Conservation (phyloP, 1,140 invertebrate genomes). For the Pseudomyrmex pallidus region DNA sequence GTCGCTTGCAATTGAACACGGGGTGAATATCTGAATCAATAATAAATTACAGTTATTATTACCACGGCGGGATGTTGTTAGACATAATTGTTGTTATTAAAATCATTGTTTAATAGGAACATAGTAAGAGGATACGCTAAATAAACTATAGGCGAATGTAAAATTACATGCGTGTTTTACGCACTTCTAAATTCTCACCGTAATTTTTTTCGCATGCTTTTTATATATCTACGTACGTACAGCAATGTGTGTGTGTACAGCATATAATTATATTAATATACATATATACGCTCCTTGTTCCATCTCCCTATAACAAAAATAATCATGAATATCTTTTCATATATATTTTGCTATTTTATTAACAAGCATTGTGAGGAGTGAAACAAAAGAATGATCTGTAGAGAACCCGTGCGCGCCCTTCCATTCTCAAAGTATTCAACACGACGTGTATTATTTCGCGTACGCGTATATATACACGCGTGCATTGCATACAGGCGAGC, state of each 20-base stretch:
- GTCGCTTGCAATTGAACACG: slow-evolving; percentile 33
- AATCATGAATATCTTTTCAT: slow-evolving; percentile 12
- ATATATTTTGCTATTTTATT: slow-evolving; percentile 5
- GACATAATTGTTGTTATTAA: slow-evolving; percentile 33
- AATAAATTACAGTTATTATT: slow-evolving; percentile 40
- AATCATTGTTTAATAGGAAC: slow-evolving; percentile 10
- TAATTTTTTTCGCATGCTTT: no score
- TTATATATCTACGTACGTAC: neutral
- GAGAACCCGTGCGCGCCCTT: neutral
- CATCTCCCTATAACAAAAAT: neutral
- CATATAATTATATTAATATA: neutral
- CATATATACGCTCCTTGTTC: neutral
- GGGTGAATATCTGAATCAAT: slow-evolving; percentile 49
- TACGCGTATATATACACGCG: neutral
- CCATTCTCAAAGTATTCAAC: slow-evolving; percentile 22
- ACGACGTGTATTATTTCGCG: slow-evolving; percentile 33
- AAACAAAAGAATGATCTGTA: slow-evolving; percentile 35
- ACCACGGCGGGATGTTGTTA: slow-evolving; percentile 11
- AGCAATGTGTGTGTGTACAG: no score
- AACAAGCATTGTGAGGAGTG: slow-evolving; percentile 15
- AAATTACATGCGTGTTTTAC: neutral
- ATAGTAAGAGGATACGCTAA: no score
- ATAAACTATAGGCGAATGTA: neutral
- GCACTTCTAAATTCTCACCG: no score
- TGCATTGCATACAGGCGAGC: neutral